Evolutionary conservation across 2,888 invertebrate genomes (phyloP), one percentile per base, ranked within the genome.

Genomic region (Coecobrya sp.): DNA sequence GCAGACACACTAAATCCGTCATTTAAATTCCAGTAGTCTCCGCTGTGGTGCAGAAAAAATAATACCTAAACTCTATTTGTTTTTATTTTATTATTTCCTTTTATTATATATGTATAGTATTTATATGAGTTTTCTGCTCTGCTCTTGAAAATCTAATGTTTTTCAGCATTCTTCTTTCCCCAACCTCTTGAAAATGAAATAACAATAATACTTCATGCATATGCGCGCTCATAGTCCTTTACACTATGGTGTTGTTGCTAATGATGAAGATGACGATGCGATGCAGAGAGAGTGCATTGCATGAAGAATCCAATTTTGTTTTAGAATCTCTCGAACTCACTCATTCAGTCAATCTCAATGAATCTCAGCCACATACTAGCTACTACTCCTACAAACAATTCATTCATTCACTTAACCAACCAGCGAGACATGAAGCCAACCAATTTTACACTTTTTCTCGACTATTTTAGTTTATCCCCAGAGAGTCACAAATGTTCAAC

Each of bases 261-360:
- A 36, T 22, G 25, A 19, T 16, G 85, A 25, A 11, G 59, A 59
- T 52, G 59, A 76, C n/a, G n/a, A 36, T 16, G 86, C 22, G 79
- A 49, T 65, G 65, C 8, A 19, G 59, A 55, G 70, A 55, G 49
- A 55, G 65, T 65, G 65, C 65, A 65, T 19, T 30, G 36, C 22
- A 68, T 68, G 85, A 68, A 79, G 79, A 88, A 88, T 81, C 62
- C 88, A 88, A 88, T 88, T 88, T 86, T 22, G 86, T 86, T 86
- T 59, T 19, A 42, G 45, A 65, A 62, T 84, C 65, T 70, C 52
- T 36, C n/a, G n/a, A n/a, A n/a, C n/a, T n/a, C n/a, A 45, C 79
- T 79, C 79, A 36, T 49, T 79, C 27, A 76, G 49, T 76, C 52
- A 49, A 3, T 82, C 59, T 42, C 36, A 82, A 55, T 82, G 82